These are phyloP conservation scores for Montipora efflorescens DNA, from an alignment of 64 coral and sea anemone species.

Conservation along the genomic window DNA sequence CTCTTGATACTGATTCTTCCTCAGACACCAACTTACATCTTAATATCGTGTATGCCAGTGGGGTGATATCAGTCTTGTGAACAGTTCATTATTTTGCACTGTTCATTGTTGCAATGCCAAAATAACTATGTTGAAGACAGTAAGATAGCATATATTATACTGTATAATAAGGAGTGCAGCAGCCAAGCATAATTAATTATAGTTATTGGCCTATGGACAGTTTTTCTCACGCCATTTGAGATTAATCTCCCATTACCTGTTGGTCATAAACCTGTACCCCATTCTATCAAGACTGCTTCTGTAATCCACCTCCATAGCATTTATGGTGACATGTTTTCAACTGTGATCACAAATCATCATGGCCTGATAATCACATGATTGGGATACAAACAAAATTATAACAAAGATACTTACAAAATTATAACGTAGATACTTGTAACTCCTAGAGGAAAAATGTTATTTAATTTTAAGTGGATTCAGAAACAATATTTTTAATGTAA, in stretches of 20 bases:
- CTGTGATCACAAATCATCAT: constrained; percentile 1
- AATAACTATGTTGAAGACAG: constrained; percentile 15
- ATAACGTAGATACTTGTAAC: constrained; percentile 2
- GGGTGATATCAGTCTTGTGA: background rate
- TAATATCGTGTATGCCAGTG: constrained; percentile 6
- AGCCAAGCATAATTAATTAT: constrained; percentile 9
- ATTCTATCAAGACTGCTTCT: constrained; percentile 18
- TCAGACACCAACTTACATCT: constrained; percentile 4
- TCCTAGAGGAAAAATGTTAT: constrained; percentile 18
- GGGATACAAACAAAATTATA: constrained; percentile 2
- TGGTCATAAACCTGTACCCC: constrained; percentile 27
- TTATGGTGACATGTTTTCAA: constrained; percentile 21
- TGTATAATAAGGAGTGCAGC: background rate
- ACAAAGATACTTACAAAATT: constrained; percentile 6
- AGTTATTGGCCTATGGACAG: constrained; percentile 27
- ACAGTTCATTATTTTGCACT: constrained; percentile 25
- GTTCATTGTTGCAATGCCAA: constrained; percentile 21
- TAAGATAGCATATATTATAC: constrained; percentile 3
- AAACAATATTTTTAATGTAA: constrained; percentile 27
- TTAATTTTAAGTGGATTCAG: constrained; percentile 26
- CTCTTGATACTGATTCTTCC: constrained; percentile 28
- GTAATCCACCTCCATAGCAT: constrained; percentile 17
- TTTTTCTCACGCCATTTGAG: constrained; percentile 16
- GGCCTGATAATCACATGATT: constrained; percentile 23
- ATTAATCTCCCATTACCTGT: constrained; percentile 7